Evolutionary conservation across 2,888 invertebrate genomes (phyloP), one percentile per base, ranked within the genome.

Genomic region (Poecilobothrus nobilitatus): DNA sequence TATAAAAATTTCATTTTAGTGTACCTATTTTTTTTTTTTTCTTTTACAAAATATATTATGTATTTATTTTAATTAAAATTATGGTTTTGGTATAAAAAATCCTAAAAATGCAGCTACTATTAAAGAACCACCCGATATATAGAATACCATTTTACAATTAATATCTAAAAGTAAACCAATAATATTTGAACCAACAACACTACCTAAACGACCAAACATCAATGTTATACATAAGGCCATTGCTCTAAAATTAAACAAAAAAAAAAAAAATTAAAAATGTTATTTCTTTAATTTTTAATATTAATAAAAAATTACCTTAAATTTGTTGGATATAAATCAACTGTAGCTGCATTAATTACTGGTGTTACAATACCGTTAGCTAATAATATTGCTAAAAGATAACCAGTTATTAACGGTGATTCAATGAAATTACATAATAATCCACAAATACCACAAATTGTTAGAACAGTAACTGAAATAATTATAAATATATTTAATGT

Each of bases 161-260:
- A 78, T 77, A 33, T 82, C 81, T 41, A 85, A 76, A n/a, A 85
- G 71, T 5, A 79, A 75, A 21, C 84, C 84, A 7, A 81, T 78
- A 21, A 83, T 72, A 75, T 84, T 83, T 7, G 83, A 80, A 10
- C 84, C 84, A 37, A 81, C 78, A 72, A 84, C 82, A 53, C 84
- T 84, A 10, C 84, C 85, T 63, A 77, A 68, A 10, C 84, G 78
- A n/a, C 85, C 85, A 72, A 83, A 80, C 84, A 84, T 84, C 18
- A 85, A 73, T 0, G 84, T 83, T 70, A 85, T 82, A 61, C 84
- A 84, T 68, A 84, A 76, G 34, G 84, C 84, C 84, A 84, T 84
- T 63, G 81, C 84, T 74, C 85, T 80, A 68, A 75, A 77, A 70
- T 62, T 12, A 37, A 67, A 63, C 61, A n/a, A 37, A 44, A n/a